phyloP scores from a whole-genome alignment of 2,888 invertebrate genomes.

The Conomelus anceps region DNA sequence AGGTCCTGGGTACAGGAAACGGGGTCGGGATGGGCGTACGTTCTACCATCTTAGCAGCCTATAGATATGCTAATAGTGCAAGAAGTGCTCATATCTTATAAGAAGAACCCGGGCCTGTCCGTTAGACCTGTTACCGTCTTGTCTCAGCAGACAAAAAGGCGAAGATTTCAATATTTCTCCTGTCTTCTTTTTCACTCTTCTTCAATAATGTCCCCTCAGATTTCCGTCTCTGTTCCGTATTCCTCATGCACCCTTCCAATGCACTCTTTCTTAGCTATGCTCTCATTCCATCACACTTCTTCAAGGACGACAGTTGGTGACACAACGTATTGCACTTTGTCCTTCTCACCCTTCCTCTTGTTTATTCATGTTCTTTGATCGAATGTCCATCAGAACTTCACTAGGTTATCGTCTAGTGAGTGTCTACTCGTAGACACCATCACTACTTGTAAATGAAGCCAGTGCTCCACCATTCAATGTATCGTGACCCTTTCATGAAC shows the following conservation, averaged over 20 bases:
- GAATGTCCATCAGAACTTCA: background rate
- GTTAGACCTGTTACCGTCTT: background rate
- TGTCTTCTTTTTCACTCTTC: background rate
- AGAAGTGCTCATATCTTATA: background rate
- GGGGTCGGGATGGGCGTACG: background rate
- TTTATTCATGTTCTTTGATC: background rate
- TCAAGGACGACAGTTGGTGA: background rate
- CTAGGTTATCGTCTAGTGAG: background rate
- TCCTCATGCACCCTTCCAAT: background rate
- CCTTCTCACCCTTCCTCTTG: background rate
- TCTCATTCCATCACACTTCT: background rate
- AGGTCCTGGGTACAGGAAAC: background rate
- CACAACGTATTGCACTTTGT: background rate
- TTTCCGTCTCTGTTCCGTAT: background rate
- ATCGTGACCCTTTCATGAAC: background rate
- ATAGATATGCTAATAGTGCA: background rate
- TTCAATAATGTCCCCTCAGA: background rate
- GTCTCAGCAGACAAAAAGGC: background rate
- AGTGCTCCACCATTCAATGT: background rate
- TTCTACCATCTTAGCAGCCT: background rate
- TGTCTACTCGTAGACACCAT: background rate
- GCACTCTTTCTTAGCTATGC: too few relatives aligned
- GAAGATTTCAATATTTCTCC: background rate
- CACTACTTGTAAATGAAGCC: background rate
- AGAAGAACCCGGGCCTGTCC: background rate